phyloP scores from a whole-genome alignment of 53 echinoderm and acorn worm genomes.

The Paracentrotus lividus region DNA sequence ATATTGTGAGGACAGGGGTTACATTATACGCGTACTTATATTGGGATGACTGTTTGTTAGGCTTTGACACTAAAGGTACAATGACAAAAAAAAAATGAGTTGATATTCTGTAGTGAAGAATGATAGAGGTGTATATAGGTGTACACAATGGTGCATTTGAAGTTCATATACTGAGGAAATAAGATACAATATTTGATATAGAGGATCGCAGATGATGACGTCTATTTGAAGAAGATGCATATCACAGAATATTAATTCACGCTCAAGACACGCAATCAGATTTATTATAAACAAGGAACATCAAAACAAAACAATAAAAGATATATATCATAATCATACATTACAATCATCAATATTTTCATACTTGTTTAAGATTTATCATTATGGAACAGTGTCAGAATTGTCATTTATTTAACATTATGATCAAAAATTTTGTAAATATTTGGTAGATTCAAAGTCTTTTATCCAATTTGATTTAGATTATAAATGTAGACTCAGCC shows the following conservation, averaged over 20 bases:
- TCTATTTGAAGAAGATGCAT: constrained; percentile 19
- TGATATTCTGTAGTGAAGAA: constrained; percentile 4
- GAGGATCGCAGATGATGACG: background rate
- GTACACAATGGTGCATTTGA: constrained; percentile 37
- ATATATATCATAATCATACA: background rate
- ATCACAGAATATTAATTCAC: constrained; percentile 41
- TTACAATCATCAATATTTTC: background rate
- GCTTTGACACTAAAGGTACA: constrained; percentile 14
- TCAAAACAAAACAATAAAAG: constrained; percentile 48
- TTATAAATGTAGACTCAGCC: too few relatives aligned
- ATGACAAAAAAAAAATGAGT: constrained; percentile 7
- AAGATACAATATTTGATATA: constrained; percentile 2
- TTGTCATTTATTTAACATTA: too few relatives aligned
- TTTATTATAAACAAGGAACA: constrained; percentile 42
- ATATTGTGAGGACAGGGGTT: background rate
- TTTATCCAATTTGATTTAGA: too few relatives aligned
- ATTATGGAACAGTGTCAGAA: too few relatives aligned
- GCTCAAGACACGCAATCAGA: constrained; percentile 48
- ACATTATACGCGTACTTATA: background rate
- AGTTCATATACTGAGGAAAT: constrained; percentile 14
- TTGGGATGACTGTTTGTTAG: constrained; percentile 14
- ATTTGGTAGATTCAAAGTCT: too few relatives aligned
- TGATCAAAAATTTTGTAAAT: too few relatives aligned
- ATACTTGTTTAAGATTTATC: too few relatives aligned
- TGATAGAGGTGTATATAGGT: background rate